These are phyloP conservation scores for Salvelinus fontinalis DNA, from an alignment of 2,113 vertebrate genomes.

Conservation along the genomic window DNA sequence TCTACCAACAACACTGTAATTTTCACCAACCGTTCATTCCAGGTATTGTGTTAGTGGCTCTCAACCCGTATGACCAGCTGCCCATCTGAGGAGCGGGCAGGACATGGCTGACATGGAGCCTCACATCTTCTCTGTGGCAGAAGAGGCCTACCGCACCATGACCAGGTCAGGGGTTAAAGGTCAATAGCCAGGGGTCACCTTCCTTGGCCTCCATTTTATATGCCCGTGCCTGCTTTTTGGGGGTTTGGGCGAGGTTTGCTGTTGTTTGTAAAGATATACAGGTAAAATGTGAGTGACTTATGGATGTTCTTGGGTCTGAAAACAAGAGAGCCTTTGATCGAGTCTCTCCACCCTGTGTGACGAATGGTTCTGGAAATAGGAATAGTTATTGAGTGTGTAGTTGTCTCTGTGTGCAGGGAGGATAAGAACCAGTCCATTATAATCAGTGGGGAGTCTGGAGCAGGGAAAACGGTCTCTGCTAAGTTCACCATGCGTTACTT, in stretches of 20 bases:
- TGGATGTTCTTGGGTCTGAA: too few relatives aligned
- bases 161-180: slow-evolving; percentile 64
- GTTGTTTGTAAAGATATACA: too few relatives aligned
- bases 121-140: slow-evolving; percentile 80
- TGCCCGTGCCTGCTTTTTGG: too few relatives aligned
- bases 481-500: slow-evolving; percentile 81
- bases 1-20: too few relatives aligned
- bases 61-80: slow-evolving; percentile 79
- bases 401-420: slow-evolving; percentile 60
- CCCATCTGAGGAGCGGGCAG: slow-evolving; percentile 79
- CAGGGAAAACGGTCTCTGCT: slow-evolving; percentile 78
- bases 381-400: neutral
- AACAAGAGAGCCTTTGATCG: too few relatives aligned
- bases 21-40: slow-evolving; percentile 14
- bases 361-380: neutral
- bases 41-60: slow-evolving; percentile 80
- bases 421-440: slow-evolving; percentile 80
- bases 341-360: neutral
- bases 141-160: slow-evolving; percentile 78
- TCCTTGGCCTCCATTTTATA: neutral
- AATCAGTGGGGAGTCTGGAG: slow-evolving; percentile 81
- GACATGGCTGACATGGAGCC: slow-evolving; percentile 79
- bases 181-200: neutral
- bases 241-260: neutral
- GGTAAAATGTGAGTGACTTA: too few relatives aligned